Evolutionary conservation across 2,888 invertebrate species (phyloP).

Genomic region (Apomyelois bistriatella): DNA sequence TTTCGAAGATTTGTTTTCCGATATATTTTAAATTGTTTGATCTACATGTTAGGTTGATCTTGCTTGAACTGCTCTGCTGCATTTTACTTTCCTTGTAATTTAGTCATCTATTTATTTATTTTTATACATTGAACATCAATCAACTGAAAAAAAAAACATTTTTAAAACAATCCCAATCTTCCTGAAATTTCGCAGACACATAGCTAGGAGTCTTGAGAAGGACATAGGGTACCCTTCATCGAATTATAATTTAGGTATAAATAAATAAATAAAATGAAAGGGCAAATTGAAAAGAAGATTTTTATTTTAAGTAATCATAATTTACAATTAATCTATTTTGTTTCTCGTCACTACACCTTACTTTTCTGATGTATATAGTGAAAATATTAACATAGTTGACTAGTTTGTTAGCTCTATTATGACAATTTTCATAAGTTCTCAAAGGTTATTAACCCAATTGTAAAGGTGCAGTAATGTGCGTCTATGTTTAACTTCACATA

Average conservation of each 20-base stretch:
- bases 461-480: slow-evolving; percentile 33
- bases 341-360: background rate
- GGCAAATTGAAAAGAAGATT: background rate
- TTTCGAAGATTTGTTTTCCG: background rate
- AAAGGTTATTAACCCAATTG: slow-evolving; percentile 70
- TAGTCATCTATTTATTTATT: too few relatives aligned
- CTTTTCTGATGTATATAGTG: background rate
- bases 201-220: too few relatives aligned
- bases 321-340: background rate
- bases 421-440: slow-evolving; percentile 43
- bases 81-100: too few relatives aligned
- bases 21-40: background rate
- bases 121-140: too few relatives aligned
- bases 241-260: too few relatives aligned
- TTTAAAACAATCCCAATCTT: too few relatives aligned
- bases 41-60: background rate
- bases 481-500: slow-evolving; percentile 21
- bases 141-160: too few relatives aligned
- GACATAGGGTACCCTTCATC: too few relatives aligned
- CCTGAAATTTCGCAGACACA: too few relatives aligned
- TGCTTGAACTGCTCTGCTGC: too few relatives aligned
- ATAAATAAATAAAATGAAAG: too few relatives aligned
- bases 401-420: slow-evolving; percentile 49
- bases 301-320: background rate
- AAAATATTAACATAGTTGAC: slow-evolving; percentile 14